Evolutionary conservation across 2,113 vertebrate genomes (phyloP).

Genomic region (Clinocottus analis): DNA sequence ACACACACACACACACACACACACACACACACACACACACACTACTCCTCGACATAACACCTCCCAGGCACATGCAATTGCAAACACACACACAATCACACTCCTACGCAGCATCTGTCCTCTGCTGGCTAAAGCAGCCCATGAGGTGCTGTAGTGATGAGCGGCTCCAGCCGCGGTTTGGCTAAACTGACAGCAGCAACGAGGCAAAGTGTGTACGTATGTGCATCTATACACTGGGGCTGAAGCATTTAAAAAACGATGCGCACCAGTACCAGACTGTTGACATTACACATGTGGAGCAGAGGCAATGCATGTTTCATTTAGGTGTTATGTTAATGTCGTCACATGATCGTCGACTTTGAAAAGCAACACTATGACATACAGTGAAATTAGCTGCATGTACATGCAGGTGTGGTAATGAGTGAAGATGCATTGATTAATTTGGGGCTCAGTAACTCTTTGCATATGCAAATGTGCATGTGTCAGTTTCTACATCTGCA

Average conservation of each 20-base stretch:
- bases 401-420: no score
- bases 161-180: conserved; percentile 49
- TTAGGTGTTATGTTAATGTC: no score
- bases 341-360: no score
- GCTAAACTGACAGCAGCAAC: conserved; percentile 51
- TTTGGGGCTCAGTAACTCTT: background rate
- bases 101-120: conserved; percentile 73
- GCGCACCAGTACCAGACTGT: no score
- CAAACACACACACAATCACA: conserved; percentile 20
- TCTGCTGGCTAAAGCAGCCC: conserved; percentile 51
- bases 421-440: background rate
- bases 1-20: conserved; percentile 22
- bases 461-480: background rate
- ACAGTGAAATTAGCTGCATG: no score
- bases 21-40: background rate
- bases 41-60: conserved; percentile 47
- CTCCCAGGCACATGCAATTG: conserved; percentile 39
- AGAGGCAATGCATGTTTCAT: background rate
- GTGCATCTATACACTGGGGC: background rate
- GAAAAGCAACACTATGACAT: no score
- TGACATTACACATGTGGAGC: background rate
- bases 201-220: conserved; percentile 12
- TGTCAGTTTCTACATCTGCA: background rate
- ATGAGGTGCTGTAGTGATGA: conserved; percentile 48
- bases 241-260: no score